Evolutionary conservation across 2,113 vertebrate species (phyloP), one percentile per base, ranked within the genome.

Genomic region (Dermatemys mawii): DNA sequence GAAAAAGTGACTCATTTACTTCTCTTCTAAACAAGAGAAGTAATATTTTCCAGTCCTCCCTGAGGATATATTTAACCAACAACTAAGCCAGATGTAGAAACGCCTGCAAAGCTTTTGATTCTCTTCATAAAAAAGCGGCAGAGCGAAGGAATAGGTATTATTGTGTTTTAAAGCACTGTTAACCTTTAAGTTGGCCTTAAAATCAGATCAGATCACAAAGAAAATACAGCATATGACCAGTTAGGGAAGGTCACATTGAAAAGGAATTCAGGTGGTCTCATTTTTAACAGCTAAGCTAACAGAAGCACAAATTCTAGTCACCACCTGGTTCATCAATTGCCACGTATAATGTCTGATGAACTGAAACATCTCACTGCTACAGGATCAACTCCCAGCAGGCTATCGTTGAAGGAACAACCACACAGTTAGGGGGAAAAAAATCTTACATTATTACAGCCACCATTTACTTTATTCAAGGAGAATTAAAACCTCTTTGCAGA

Each of bases 211-310:
- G 63, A 93, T 89, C 92, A 88, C 90, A 92, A 79, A 90, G 88
- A 93, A 97, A 95, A 95, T 78, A 87, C 60, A 93, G 92, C 27
- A 11, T 46, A 79, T n/a, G 70, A 85, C 21, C 85, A 88, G 67
- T 91, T 26, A 75, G 93, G 92, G 92, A 97, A 97, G 96, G 96
- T 97, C 96, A 96, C 92, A 86, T 89, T 95, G 96, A 83, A 94
- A 51, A 94, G 96, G 93, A 86, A 96, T 94, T 88, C 92, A 97
- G 91, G 92, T 90, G 96, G 92, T 95, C 96, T 95, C 84, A 54
- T 95, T 93, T 95, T 93, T 89, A 95, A 60, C 89, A 94, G 94
- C 82, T 81, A 90, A 86, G 5, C 9, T 87, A 96, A 93, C 1
- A 88, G 96, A 88, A 94, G 89, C 92, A 96, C 91, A 97, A 95